Conservation (phyloP, 2,113 vertebrate species). For the Chiloscyllium plagiosum region DNA sequence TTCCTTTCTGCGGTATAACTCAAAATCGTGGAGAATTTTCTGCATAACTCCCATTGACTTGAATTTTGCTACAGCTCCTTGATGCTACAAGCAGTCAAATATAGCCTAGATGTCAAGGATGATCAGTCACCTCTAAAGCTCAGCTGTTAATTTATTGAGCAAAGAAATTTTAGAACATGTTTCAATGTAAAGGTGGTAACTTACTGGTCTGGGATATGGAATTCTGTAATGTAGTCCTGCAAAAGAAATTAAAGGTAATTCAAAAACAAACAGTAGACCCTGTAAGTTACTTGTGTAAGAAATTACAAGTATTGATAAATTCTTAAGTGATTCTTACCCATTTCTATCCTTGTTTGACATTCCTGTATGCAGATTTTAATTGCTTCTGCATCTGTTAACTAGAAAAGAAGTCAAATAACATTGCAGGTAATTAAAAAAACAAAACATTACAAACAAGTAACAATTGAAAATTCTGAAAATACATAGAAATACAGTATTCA, state of each 20-base stretch:
- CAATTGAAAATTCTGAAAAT: neutral
- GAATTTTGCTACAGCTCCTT: no score
- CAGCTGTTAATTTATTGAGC: no score
- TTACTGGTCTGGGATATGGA: conserved; percentile 88
- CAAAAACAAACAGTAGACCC: neutral
- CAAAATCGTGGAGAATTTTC: no score
- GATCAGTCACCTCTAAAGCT: no score
- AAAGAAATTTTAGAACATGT: neutral
- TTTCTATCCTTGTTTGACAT: conserved; percentile 87
- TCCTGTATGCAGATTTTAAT: conserved; percentile 76
- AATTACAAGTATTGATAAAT: neutral
- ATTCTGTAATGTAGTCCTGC: conserved; percentile 83
- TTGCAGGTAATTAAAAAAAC: neutral
- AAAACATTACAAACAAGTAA: neutral
- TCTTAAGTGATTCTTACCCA: conserved; percentile 54
- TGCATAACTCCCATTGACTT: no score
- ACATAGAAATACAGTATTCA: no score
- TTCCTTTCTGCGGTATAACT: no score
- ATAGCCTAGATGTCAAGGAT: no score
- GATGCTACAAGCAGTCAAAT: no score
- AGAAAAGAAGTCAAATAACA: conserved; percentile 38
- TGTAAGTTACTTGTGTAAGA: neutral
- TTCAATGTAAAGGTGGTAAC: conserved; percentile 46
- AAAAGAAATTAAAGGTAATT: conserved; percentile 28
- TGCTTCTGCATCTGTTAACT: conserved; percentile 72